phyloP scores from a whole-genome alignment of 2,888 invertebrate genomes.

The Platerodrilus igneus region DNA sequence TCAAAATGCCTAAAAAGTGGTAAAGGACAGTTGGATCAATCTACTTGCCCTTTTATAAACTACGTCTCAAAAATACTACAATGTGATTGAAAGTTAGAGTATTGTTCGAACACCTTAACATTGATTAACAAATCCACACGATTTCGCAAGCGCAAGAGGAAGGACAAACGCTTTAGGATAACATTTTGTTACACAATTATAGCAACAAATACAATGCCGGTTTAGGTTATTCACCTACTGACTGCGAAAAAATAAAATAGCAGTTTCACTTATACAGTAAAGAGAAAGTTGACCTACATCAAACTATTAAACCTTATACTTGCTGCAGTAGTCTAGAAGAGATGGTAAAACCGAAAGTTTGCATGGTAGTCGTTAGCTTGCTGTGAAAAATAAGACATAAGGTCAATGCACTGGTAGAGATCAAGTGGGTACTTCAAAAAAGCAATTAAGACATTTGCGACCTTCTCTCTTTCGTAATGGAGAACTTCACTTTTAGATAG shows the following conservation, averaged over 20 bases:
- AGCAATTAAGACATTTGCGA: too few species aligned
- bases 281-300: slow-evolving; percentile 50
- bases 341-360: slow-evolving; percentile 34
- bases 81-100: too few species aligned
- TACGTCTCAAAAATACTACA: too few species aligned
- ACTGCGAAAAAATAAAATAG: slow-evolving; percentile 46
- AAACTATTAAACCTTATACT: slow-evolving; percentile 31
- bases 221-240: slow-evolving; percentile 47
- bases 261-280: slow-evolving; percentile 47
- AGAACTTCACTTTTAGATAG: too few species aligned
- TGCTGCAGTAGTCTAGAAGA: slow-evolving; percentile 24
- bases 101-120: slow-evolving; percentile 32
- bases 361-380: too few species aligned
- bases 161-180: slow-evolving; percentile 37
- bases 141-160: slow-evolving; percentile 36
- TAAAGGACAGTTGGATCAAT: too few species aligned
- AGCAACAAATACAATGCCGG: slow-evolving; percentile 39
- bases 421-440: too few species aligned
- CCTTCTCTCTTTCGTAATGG: too few species aligned
- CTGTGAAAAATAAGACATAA: slow-evolving; percentile 27
- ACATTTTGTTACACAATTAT: slow-evolving; percentile 43
- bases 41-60: too few species aligned
- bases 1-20: too few species aligned
- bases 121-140: slow-evolving; percentile 21
- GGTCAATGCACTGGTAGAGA: slow-evolving; percentile 28